These are phyloP conservation scores for Nautilus pompilius DNA, from an alignment of 1,140 invertebrate species.

Conservation along the genomic window DNA sequence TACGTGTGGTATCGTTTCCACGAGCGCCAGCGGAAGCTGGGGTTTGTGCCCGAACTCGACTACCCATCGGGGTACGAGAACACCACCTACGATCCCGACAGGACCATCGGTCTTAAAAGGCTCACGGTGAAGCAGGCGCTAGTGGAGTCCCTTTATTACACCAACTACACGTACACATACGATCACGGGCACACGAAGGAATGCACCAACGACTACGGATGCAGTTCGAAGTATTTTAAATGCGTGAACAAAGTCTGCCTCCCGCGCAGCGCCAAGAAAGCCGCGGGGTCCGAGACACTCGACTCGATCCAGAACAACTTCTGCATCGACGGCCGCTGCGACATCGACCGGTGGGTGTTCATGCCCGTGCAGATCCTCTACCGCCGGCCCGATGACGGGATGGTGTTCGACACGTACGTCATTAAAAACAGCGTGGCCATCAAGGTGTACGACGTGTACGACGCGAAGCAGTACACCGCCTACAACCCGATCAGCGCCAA, in stretches of 20 bases:
- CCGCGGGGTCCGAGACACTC: no score
- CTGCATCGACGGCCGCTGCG: slow-evolving; percentile 6
- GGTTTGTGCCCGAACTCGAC: slow-evolving; percentile 14
- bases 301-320: slow-evolving; percentile 11
- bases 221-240: no score
- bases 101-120: slow-evolving; percentile 9
- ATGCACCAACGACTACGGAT: slow-evolving; percentile 5
- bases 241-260: no score
- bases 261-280: no score
- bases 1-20: slow-evolving; percentile 51
- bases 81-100: not conserved
- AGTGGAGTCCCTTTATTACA: slow-evolving; percentile 26
- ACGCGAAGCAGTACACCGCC: no score
- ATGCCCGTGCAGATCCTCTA: slow-evolving; percentile 12
- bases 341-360: slow-evolving; percentile 10
- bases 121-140: slow-evolving; percentile 26
- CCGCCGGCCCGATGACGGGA: no score
- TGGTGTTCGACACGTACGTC: no score
- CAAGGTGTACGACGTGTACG: no score
- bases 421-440: no score
- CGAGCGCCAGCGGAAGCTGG: slow-evolving; percentile 29
- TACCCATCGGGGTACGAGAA: no score
- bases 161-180: slow-evolving; percentile 22
- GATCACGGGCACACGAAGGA: slow-evolving; percentile 17
- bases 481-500: no score